Conservation (phyloP, 2,113 vertebrate genomes). For the Alectura lathami region DNA sequence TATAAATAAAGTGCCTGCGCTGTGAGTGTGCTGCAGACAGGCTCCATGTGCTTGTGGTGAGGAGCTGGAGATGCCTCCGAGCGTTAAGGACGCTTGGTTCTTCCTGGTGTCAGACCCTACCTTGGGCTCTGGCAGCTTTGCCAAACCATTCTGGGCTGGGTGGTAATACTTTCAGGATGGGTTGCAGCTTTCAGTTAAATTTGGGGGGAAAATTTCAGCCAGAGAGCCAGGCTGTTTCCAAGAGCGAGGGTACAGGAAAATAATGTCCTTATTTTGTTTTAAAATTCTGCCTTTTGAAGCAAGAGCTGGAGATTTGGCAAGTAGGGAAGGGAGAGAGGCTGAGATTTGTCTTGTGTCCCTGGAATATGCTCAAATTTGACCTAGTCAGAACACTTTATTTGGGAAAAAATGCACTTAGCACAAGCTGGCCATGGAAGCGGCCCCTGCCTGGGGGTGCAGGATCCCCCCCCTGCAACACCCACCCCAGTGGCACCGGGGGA, state of each 20-base stretch:
- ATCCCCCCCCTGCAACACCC: neutral
- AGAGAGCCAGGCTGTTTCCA: neutral
- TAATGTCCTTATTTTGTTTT: neutral
- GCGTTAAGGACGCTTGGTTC: neutral
- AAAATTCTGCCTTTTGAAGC: conserved; percentile 47
- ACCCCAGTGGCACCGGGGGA: neutral
- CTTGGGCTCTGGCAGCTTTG: neutral
- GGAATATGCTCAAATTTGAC: conserved; percentile 56
- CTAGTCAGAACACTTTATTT: conserved; percentile 46
- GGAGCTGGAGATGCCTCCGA: neutral
- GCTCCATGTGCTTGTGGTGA: neutral
- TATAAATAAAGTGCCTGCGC: neutral
- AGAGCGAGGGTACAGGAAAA: neutral
- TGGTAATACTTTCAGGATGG: neutral
- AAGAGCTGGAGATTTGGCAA: conserved; percentile 21
- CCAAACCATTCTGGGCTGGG: neutral
- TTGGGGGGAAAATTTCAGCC: neutral
- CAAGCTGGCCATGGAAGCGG: neutral
- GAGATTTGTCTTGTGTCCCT: conserved; percentile 26
- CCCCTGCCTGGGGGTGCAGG: rapidly evolving
- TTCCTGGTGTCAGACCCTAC: neutral
- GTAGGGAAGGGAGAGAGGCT: neutral
- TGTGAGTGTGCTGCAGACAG: rapidly evolving
- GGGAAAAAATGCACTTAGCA: conserved; percentile 21
- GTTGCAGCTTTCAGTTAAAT: neutral